Base-by-base conservation (phyloP, 2,888 invertebrate species). In the Trachelus troglodyta region DNA sequence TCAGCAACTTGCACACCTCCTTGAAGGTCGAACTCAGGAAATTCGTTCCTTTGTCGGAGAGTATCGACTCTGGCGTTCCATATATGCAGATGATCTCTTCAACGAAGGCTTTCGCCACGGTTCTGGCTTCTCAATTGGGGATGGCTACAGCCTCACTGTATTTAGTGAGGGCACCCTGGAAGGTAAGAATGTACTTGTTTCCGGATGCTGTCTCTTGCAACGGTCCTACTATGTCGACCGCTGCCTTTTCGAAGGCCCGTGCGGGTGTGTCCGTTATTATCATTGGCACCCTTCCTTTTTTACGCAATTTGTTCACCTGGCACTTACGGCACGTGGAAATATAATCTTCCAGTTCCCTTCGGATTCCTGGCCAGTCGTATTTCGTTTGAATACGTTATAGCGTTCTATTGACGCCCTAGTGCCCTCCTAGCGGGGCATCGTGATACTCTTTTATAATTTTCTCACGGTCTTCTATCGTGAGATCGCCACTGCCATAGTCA, bases 281-380 rank as follows among this genome's bases (percentile, higher is more conserved):
- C 79, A 78, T 79, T 23, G 81, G 79, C 1, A 40, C 69, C 12
- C 37, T 76, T 23, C 76, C 34, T 74, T 79, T 81, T 1, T 75
- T 69, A 3, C 79, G 74, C 3, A 79, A n/a, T 30, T 81, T 79
- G 12, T 77, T 74, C 37, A 34, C 34, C 69, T 79, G 79, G 40
- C 76, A 81, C 9, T 79, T 79, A 76, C 85, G 82, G 73, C 87
- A 89, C 9, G 74, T 69, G 69, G 76, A 78, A 30, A 87, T 76
- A 69, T 77, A 82, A 4, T 77, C 69, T 69, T 77, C 69, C 23
- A 86, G 76, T n/a, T 83, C 79, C 4, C 34, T 35, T 12, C 68
- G 76, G 77, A 87, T 77, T 0, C 77, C 77, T 1, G 79, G 79
- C 86, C 87, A 89, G 33, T 83, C 76, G 74, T 82, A 87, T 3